Base-by-base conservation (phyloP, 1,140 invertebrate genomes). In the Diorhabda elongata region DNA sequence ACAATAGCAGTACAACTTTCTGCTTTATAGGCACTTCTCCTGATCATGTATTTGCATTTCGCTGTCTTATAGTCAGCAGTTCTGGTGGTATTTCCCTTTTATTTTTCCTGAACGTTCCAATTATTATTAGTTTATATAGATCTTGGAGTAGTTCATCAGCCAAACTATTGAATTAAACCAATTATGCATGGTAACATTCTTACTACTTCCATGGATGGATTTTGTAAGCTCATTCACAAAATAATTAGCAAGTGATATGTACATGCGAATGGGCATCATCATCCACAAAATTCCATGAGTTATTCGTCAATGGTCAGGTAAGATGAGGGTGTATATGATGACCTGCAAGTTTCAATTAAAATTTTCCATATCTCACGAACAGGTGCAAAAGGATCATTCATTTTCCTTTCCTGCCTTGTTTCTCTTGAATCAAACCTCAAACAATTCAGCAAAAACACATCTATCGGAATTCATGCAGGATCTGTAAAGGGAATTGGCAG, bases 131-230 rank as follows among this genome's bases (percentile, higher is more conserved):
- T 26, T 26, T 26, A 26, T 26, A 26, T 26, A 26, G 26, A 26
- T 26, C 26, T 26, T 26, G 26, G 26, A 26, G 69, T 69, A 82
- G 72, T 44, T 74, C 71, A 63, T 80, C 75, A 61, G 74, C 75
- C 60, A 80, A 68, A 61, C 66, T 61, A 80, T 61, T 2, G 73
- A 75, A 42, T 66, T 79, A 67, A 81, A 81, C 75, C 76, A 82
- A 72, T 81, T 82, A 69, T 81, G 79, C 69, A 71, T 71, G 9
- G 78, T 79, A 8, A 82, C 61, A 66, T 77, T 77, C 59, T 78
- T 59, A 42, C 76, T 74, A 42, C 71, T 75, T 6, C 73, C 69
- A 71, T 71, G 63, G 58, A 76, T 74, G 9, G 65, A 61, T 61
- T 61, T 60, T 5, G 67, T 78, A 72, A 57, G 75, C 74, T 60